Conservation (phyloP, 2,888 invertebrate species). For the Omphaloscelis lunosa region DNA sequence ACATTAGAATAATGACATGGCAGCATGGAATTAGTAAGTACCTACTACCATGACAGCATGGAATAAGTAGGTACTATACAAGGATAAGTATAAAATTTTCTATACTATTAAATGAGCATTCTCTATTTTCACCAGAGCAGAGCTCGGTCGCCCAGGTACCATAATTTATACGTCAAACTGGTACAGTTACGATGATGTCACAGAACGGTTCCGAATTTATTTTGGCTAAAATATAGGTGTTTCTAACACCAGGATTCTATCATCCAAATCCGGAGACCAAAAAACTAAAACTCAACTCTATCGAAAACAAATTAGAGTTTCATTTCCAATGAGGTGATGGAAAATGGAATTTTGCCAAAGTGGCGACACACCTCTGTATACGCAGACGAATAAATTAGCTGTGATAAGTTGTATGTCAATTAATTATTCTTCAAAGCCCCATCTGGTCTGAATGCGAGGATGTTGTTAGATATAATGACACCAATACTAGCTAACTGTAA, state of each 20-base stretch:
- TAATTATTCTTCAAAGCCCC: constrained; percentile 91
- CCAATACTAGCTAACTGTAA: constrained; percentile 69
- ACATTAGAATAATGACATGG: no score
- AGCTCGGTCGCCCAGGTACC: no score
- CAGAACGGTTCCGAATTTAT: constrained; percentile 83
- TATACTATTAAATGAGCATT: no score
- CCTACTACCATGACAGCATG: no score
- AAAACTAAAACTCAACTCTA: constrained; percentile 66
- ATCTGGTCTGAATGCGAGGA: constrained; percentile 85
- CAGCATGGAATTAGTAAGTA: no score
- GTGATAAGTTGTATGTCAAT: constrained; percentile 90
- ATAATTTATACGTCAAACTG: constrained; percentile 74
- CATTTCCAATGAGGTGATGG: constrained; percentile 58
- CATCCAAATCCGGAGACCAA: constrained; percentile 75
- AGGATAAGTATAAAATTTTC: no score
- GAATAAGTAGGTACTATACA: no score
- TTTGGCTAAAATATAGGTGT: constrained; percentile 87
- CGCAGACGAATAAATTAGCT: constrained; percentile 89
- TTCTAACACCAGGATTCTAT: constrained; percentile 74
- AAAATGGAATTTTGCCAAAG: constrained; percentile 86
- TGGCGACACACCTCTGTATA: constrained; percentile 87
- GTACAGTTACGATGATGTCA: constrained; percentile 83
- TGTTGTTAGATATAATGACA: constrained; percentile 76
- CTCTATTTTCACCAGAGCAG: no score
- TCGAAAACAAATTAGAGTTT: constrained; percentile 47